Conservation (phyloP, 1,140 invertebrate species). For the Drusus annulatus region DNA sequence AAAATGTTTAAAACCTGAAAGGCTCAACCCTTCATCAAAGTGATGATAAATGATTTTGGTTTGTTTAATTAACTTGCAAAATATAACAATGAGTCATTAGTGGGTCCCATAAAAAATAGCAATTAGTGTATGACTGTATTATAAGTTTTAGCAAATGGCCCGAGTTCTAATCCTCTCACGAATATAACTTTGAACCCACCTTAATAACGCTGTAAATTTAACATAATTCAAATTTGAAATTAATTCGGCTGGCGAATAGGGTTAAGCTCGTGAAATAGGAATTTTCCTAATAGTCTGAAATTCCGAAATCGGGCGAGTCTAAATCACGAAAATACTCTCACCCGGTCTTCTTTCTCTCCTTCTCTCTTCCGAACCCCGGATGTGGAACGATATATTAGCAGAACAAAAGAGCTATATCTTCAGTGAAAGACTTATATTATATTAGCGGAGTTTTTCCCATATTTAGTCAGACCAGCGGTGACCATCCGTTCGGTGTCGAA, state of each 20-base stretch:
- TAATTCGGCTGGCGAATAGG: constrained; percentile 38
- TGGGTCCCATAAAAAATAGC: too few relatives aligned
- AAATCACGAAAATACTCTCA: constrained; percentile 33
- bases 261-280: constrained; percentile 37
- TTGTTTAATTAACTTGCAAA: too few relatives aligned
- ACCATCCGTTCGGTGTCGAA: too few relatives aligned
- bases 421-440: too few relatives aligned
- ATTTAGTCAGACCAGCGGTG: too few relatives aligned
- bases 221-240: constrained; percentile 39
- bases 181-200: constrained; percentile 31
- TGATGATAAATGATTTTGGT: too few relatives aligned
- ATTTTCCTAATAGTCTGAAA: constrained; percentile 34
- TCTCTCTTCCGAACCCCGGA: constrained; percentile 9
- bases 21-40: too few relatives aligned
- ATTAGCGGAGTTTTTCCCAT: too few relatives aligned
- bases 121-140: background rate
- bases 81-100: too few relatives aligned
- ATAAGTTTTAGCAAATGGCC: constrained; percentile 24
- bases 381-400: constrained; percentile 4
- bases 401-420: background rate
- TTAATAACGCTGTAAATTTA: constrained; percentile 42
- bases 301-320: constrained; percentile 15
- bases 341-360: background rate
- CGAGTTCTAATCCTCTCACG: constrained; percentile 24
- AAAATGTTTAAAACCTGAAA: too few relatives aligned